Evolutionary conservation across 2,888 invertebrate species (phyloP), one percentile per base, ranked within the genome.

Genomic region (Brachyptera risi): DNA sequence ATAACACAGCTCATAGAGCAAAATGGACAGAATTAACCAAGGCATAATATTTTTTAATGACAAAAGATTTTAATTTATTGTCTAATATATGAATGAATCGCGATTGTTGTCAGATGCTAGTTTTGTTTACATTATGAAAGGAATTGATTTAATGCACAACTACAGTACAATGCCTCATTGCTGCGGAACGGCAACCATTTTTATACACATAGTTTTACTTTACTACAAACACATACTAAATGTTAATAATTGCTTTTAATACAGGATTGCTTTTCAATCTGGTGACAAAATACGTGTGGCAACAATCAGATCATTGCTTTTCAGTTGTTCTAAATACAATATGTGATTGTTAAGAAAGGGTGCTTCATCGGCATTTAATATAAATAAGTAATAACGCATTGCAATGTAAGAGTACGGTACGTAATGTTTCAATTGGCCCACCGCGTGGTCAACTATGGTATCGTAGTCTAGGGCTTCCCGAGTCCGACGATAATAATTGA

Each of bases 21-120:
- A 54, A 65, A 65, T 49, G 66, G 64, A 15, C 65, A 65, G 59
- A 66, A 66, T 64, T 66, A 66, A 63, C 60, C 47, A 35, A 47
- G 54, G 21, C 31, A 23, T 9, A 35, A 54, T 54, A 37, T 54
- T 54, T 54, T 54, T 19, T 54, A 54, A 21, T 23, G 24, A 19
- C 35, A 17, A 37, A 35, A 17, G 54, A 54, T 54, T 35, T 21
- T 35, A 47, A 37, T 37, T 35, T 19, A 17, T 54, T 35, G 19
- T 54, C 15, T 21, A 44, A 44, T 37, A 21, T 47, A 47, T 17
- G n/a, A 47, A 37, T n/a, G 35, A 37, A 54, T 19, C 35, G 9
- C 13, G 54, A 54, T 54, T 54, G 35, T 54, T 54, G 54, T 37
- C 54, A 21, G 54, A 37, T 54, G 35, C 35, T 37, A 11, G 19